Base-by-base conservation (phyloP, 1,140 invertebrate species). In the Drosophila sp. region DNA sequence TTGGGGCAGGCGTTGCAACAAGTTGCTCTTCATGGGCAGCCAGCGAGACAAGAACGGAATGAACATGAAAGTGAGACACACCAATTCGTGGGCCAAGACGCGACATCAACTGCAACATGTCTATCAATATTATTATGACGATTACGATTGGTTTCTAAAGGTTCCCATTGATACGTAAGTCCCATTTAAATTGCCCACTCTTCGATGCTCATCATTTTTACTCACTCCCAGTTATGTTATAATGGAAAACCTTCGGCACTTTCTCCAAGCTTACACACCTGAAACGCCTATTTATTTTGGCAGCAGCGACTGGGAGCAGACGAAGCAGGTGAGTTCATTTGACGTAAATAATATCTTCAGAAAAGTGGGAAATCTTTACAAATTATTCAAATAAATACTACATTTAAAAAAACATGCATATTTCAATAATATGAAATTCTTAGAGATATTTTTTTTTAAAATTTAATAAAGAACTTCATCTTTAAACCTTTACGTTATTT, bases 141-240 rank as follows among this genome's bases (percentile, higher is more conserved):
- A 97, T 58, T 96, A 94, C 16, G 97, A 98, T 92, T 98, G 97
- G 97, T 98, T 98, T 89, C 93, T 98, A 71, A 98, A 98, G 92
- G 97, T 97, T 13, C 97, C 98, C 82, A 97, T 98, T 92, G 97
- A 99, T 89, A 98, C 97, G 93, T 98, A 96, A 92, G 96, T 97
- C 11, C 98, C 43, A 94, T 98, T 0, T 97, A 97, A 92, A 98
- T 97, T 92, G 92, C 98, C 18, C n/a, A 13, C 9, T 34, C 11
- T 21, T 7, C 27, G 14, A 32, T 4, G 21, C n/a, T 36, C 9
- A 43, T 43, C 11, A 45, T n/a, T 13, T 6, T 27, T 9, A 3
- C 29, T 11, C 34, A 1, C 11, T 32, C 14, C 11, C 14, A 83
- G 80, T 4, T 83, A 76, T 63, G 59, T 83, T 2, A 21, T 83